Conservation (phyloP, 1,140 invertebrate species). For the Aethina tumida region DNA sequence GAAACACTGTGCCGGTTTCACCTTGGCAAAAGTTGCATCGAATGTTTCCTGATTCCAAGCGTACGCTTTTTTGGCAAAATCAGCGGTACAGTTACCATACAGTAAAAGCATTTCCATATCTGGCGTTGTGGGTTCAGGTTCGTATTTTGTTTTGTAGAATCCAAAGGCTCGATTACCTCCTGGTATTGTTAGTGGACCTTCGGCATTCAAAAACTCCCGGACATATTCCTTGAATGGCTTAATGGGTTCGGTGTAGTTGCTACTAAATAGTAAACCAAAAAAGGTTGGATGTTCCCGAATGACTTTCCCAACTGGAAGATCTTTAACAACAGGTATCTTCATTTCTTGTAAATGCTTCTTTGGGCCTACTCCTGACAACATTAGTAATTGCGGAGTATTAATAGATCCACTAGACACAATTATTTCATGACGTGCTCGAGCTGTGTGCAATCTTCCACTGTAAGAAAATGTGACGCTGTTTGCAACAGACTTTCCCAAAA, state of each 20-base stretch:
- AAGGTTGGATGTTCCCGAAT: conserved; percentile 62
- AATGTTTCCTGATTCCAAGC: too few species aligned
- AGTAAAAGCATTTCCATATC: conserved; percentile 37
- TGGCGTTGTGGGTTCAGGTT: conserved; percentile 36
- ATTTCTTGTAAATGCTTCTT: conserved; percentile 44
- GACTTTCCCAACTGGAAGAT: conserved; percentile 61
- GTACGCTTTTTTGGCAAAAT: conserved; percentile 20
- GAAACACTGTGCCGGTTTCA: conserved; percentile 43
- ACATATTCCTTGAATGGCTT: conserved; percentile 14
- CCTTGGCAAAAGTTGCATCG: conserved; percentile 6
- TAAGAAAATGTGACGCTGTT: conserved; percentile 54
- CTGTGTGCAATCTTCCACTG: conserved; percentile 37
- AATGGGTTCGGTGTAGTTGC: conserved; percentile 44
- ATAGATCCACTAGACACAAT: conserved; percentile 59
- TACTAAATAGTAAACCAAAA: conserved; percentile 43
- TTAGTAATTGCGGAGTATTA: conserved; percentile 61
- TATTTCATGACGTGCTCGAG: conserved; percentile 52
- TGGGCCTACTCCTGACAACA: conserved; percentile 68
- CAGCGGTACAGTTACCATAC: too few species aligned
- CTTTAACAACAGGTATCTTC: conserved; percentile 47
- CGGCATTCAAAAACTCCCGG: conserved; percentile 17
- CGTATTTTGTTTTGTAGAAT: too few species aligned
- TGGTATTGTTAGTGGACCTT: conserved; percentile 26
- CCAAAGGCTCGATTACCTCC: conserved; percentile 37
- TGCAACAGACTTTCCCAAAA: conserved; percentile 49